Conservation (phyloP, 2,797 vertebrate genomes). For the Peromyscus eremicus region DNA sequence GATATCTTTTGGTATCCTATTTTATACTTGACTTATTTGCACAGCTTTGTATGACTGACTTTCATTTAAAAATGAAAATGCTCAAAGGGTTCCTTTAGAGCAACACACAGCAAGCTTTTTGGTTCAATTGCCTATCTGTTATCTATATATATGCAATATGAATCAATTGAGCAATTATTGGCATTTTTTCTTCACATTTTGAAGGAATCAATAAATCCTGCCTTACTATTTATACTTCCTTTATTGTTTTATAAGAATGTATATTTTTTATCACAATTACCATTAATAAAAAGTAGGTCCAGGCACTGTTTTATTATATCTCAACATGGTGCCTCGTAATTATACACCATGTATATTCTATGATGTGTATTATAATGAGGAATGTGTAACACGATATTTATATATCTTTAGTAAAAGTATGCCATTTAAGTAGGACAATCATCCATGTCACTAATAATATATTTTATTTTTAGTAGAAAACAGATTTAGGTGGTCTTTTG, state of each 20-base stretch:
- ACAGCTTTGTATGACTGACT: background rate
- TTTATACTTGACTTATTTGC: background rate
- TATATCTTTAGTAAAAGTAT: conserved; percentile 32
- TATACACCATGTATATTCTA: background rate
- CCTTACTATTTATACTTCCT: background rate
- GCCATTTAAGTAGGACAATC: background rate
- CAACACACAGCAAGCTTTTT: background rate
- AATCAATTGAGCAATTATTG: background rate
- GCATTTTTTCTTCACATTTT: background rate
- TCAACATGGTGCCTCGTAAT: background rate
- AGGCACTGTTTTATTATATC: background rate
- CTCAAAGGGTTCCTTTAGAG: background rate
- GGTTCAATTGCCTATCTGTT: background rate
- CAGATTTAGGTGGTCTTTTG: conserved; percentile 45
- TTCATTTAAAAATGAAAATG: background rate
- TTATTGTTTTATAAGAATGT: background rate
- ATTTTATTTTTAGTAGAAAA: conserved; percentile 63
- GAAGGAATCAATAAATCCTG: background rate
- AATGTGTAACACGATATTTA: background rate
- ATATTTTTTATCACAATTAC: background rate
- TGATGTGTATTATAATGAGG: background rate
- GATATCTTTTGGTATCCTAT: background rate
- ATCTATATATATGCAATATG: background rate
- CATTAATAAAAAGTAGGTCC: background rate
- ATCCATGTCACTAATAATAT: background rate